phyloP scores from a whole-genome alignment of 2,113 vertebrate species.

The Cebidichthys violaceus region DNA sequence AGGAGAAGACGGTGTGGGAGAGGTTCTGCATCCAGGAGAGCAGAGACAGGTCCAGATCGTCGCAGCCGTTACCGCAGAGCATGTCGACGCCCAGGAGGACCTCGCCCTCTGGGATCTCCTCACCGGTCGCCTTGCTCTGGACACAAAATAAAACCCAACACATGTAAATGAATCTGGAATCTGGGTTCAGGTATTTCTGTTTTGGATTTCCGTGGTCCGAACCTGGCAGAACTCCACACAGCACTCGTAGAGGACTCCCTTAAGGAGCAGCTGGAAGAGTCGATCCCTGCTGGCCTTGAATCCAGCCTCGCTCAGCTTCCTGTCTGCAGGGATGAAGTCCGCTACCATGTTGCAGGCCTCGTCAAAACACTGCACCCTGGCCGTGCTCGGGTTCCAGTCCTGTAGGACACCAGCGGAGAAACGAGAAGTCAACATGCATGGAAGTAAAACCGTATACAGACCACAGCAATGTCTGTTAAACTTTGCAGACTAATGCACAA shows the following conservation, averaged over 20 bases:
- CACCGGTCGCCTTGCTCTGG: conserved; percentile 95
- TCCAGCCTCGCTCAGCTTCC: conserved; percentile 97
- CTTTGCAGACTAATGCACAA: neutral
- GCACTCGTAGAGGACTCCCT: conserved; percentile 97
- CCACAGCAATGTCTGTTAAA: neutral
- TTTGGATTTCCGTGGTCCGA: neutral
- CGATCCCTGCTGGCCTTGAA: conserved; percentile 96
- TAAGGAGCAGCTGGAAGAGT: conserved; percentile 96
- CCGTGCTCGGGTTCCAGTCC: conserved; percentile 98
- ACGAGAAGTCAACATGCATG: neutral
- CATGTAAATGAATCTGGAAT: neutral
- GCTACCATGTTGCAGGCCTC: conserved; percentile 96
- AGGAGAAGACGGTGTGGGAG: conserved; percentile 92
- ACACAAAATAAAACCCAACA: neutral
- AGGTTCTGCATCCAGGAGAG: conserved; percentile 98
- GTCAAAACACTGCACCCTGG: conserved; percentile 97
- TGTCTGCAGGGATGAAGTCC: conserved; percentile 97
- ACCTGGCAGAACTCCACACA: conserved; percentile 98
- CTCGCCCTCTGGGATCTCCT: conserved; percentile 97
- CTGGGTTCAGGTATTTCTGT: neutral
- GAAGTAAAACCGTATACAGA: neutral
- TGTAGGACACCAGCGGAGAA: conserved; percentile 23
- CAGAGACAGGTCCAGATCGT: conserved; percentile 96
- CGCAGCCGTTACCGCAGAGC: conserved; percentile 96
- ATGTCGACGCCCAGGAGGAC: conserved; percentile 96